phyloP scores from a whole-genome alignment of 2,797 vertebrate genomes.

The Hybognathus amarus region DNA sequence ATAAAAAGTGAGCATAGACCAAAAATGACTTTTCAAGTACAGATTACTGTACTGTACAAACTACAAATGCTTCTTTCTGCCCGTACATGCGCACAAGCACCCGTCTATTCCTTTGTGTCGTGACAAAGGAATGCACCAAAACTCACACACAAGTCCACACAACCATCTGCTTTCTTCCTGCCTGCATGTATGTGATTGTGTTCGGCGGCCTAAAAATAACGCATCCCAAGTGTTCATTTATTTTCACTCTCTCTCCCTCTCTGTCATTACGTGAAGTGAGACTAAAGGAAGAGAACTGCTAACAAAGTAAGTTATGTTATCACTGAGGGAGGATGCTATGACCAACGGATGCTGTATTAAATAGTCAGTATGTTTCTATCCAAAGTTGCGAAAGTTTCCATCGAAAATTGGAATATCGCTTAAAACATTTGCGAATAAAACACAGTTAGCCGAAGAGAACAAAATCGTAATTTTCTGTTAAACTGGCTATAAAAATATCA shows the following conservation, averaged over 20 bases:
- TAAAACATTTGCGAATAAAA: too few relatives aligned
- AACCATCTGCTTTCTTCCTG: conserved; percentile 16
- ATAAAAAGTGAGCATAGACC: neutral
- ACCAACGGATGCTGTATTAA: neutral
- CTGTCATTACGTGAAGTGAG: neutral
- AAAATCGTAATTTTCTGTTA: too few relatives aligned
- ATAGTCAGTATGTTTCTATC: neutral
- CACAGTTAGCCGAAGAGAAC: too few relatives aligned
- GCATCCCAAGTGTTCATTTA: conserved; percentile 24
- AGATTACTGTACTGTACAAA: neutral
- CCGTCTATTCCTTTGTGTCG: conserved; percentile 19
- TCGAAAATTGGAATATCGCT: too few relatives aligned
- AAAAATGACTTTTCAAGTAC: neutral
- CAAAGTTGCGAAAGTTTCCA: too few relatives aligned
- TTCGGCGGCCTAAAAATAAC: conserved; percentile 36
- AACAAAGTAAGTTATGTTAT: neutral
- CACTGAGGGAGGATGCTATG: neutral
- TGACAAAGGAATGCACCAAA: conserved; percentile 5
- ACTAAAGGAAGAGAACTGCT: neutral
- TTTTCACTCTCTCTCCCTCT: conserved; percentile 5
- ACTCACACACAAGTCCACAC: conserved; percentile 13
- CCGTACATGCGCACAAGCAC: conserved; percentile 4
- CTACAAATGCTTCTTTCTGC: neutral
- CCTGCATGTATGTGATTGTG: conserved; percentile 10
- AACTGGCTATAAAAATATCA: too few relatives aligned